Percentiles rank a stretch among this genome's conserved stretches.
Conservation (phyloP, 2,888 invertebrate genomes). For the Lottia scabra region DNA sequence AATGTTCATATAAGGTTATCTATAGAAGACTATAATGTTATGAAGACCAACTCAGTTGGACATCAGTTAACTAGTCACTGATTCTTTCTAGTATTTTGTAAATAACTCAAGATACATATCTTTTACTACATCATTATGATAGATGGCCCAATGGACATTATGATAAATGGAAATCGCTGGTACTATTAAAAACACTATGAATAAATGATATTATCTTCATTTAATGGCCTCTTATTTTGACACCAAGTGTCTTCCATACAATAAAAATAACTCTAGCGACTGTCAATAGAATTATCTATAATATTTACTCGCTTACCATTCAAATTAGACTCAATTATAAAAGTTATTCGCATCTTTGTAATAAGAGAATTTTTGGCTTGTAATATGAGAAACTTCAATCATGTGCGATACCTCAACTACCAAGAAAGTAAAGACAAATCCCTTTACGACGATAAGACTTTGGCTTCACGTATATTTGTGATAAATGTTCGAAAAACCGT, state of each 20-base stretch:
- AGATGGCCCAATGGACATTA: not conserved
- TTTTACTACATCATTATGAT: not conserved
- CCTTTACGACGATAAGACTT: no score
- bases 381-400: not conserved
- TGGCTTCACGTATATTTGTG: no score
- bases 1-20: no score
- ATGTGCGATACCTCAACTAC: not conserved
- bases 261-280: not conserved
- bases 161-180: not conserved
- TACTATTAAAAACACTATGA: not conserved
- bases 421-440: no score
- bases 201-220: not conserved
- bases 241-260: not conserved
- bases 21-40: no score
- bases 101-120: not conserved
- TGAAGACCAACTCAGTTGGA: no score
- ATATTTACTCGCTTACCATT: not conserved
- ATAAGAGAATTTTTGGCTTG: not conserved
- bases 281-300: not conserved
- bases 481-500: no score
- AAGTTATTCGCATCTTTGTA: not conserved
- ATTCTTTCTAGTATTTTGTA: not conserved
- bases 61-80: no score
- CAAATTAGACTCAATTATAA: slow-evolving; percentile 3
- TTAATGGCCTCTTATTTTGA: not conserved